Conservation (phyloP, 1,140 invertebrate genomes). For the Cheumatopsyche charites region DNA sequence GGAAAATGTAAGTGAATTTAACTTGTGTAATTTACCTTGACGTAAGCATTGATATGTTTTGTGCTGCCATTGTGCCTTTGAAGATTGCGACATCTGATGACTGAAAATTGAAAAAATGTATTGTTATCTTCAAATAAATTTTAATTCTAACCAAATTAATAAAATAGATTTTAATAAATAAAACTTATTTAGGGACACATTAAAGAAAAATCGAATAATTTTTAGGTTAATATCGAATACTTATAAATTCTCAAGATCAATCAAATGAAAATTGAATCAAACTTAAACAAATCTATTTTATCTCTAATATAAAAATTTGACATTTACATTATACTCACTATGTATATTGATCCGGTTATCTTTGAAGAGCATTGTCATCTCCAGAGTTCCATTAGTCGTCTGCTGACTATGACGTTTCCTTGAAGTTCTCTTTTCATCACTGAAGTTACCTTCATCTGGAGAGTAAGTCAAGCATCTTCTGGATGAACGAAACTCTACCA, state of each 20-base stretch:
- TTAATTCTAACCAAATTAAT: too few relatives aligned
- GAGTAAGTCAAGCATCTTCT: constrained; percentile 46
- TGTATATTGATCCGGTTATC: constrained; percentile 44
- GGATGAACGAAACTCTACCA: constrained; percentile 42
- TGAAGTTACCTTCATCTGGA: constrained; percentile 40
- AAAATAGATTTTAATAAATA: too few relatives aligned
- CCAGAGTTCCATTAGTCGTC: constrained; percentile 31
- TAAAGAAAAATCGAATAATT: too few relatives aligned
- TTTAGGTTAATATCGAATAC: too few relatives aligned
- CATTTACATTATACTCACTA: constrained; percentile 46
- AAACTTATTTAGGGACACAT: too few relatives aligned
- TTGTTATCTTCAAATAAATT: too few relatives aligned
- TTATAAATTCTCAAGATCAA: background rate
- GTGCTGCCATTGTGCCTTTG: constrained; percentile 36
- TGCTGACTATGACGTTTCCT: constrained; percentile 36
- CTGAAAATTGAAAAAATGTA: constrained; percentile 41
- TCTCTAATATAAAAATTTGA: constrained; percentile 17
- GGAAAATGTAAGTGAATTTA: too few relatives aligned
- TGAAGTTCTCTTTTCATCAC: constrained; percentile 29
- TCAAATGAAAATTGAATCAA: constrained; percentile 3
- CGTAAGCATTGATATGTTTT: constrained; percentile 45
- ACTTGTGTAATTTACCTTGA: constrained; percentile 47
- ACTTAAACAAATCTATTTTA: too few relatives aligned
- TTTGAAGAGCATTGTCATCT: constrained; percentile 35
- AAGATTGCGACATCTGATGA: constrained; percentile 42